A percentile compares a stretch with the other conserved stretches of the same genome.
These are phyloP conservation scores for Hypomesus transpacificus DNA, from an alignment of 2,113 vertebrate species.

Conservation along the genomic window DNA sequence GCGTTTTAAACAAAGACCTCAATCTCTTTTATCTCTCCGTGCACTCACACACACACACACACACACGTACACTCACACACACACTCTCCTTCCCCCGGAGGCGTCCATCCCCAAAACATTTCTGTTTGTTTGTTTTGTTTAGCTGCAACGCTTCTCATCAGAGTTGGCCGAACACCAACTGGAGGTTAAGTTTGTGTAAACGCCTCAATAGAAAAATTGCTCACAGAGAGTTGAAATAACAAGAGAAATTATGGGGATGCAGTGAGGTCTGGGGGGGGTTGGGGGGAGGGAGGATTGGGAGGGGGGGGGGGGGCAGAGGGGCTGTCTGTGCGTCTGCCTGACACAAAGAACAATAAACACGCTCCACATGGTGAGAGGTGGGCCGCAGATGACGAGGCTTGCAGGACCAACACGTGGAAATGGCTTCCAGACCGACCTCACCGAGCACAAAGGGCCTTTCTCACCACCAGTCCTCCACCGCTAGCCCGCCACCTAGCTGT, in stretches of 20 bases:
- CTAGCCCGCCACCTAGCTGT: neutral
- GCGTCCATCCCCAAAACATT: neutral
- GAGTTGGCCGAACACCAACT: constrained; percentile 23
- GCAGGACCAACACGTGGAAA: constrained; percentile 33
- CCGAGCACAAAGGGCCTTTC: constrained; percentile 46
- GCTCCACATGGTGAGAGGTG: constrained; percentile 52
- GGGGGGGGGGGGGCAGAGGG: neutral
- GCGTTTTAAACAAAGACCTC: neutral
- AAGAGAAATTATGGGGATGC: constrained; percentile 33
- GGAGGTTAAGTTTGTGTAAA: constrained; percentile 55
- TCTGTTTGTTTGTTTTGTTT: constrained; percentile 30
- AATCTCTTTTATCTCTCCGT: constrained; percentile 17
- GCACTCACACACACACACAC: neutral
- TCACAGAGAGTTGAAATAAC: constrained; percentile 51
- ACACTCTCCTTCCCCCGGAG: neutral
- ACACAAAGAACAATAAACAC: constrained; percentile 63
- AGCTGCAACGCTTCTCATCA: constrained; percentile 4
- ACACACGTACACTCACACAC: neutral
- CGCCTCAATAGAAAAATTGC: constrained; percentile 55
- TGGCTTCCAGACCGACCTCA: constrained; percentile 49
- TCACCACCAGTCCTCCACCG: constrained; percentile 18
- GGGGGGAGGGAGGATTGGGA: neutral
- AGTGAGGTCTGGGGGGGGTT: neutral
- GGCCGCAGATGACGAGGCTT: constrained; percentile 38
- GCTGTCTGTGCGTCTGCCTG: constrained; percentile 46